Base-by-base conservation (phyloP, 2,888 invertebrate species). In the Apodemia duryi region DNA sequence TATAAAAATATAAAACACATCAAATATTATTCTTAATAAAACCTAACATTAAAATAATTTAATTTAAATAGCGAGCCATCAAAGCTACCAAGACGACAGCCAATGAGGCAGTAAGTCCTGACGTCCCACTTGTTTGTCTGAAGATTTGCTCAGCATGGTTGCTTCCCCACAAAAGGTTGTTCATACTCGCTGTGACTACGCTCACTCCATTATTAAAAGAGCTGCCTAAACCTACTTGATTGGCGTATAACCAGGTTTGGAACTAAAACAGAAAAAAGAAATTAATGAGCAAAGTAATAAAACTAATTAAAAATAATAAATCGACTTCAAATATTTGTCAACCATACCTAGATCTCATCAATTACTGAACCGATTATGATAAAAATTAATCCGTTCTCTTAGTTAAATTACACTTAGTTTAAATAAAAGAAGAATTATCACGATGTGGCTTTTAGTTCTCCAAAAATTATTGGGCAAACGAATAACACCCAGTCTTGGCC, bases 101-200 rank as follows among this genome's bases (percentile, higher is more conserved):
- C 54, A 54, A 9, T 3, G 54, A 54, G 9, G 54, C 54, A 10
- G 54, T 28, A 2, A 54, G 29, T 3, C 54, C 54, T n/a, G 85
- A 49, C 0, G 89, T 80, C 6, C 82, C 76, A 0, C 79, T 69
- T 6, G 54, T 54, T 85, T 52, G 0, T 80, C 67, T 0, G 75
- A 69, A 2, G 88, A 84, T 2, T 83, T 78, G 57, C 70, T 80
- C 41, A 0, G 81, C 85, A 0, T 74, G 73, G 0, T 69, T 68
- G 71, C 81, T 88, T 13, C 85, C 89, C 91, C 90, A 91, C 21
- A 73, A 43, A 0, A 88, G 68, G 71, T 91, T 91, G 63, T 52
- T 68, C 6, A 84, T 70, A 1, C 85, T 83, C 0, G 81, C 10
- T 10, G 64, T 72, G 9, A 88, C 74, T 1, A 80, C 86, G 6